phyloP scores from a whole-genome alignment of 2,113 vertebrate species.

The Oryctolagus cuniculus region DNA sequence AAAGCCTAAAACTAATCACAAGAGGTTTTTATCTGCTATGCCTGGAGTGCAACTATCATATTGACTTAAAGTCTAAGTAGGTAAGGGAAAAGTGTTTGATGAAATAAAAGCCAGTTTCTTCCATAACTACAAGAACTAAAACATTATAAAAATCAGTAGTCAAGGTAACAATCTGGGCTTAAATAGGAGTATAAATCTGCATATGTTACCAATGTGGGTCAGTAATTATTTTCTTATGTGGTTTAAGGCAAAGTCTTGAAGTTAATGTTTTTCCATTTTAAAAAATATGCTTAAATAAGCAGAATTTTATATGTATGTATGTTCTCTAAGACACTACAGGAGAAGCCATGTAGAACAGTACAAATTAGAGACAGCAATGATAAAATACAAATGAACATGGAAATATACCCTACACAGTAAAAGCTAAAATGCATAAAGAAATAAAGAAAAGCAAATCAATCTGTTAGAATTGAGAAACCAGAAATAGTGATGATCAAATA shows the following conservation, averaged over 20 bases:
- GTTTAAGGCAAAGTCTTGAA: background rate
- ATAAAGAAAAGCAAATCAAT: background rate
- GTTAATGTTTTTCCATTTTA: background rate
- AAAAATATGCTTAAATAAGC: background rate
- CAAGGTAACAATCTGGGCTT: background rate
- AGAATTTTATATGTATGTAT: background rate
- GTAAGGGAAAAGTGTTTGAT: background rate
- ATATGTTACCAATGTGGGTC: background rate
- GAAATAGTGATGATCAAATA: background rate
- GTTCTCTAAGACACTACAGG: background rate
- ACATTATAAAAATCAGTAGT: background rate
- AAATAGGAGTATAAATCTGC: background rate
- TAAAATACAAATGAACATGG: background rate
- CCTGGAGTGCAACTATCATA: background rate
- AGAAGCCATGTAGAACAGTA: background rate
- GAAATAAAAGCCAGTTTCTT: background rate
- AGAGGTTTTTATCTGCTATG: rapidly evolving
- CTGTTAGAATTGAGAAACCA: background rate
- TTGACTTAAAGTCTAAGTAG: background rate
- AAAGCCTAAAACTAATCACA: background rate
- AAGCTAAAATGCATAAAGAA: background rate
- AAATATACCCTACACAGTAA: background rate
- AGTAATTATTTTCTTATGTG: background rate
- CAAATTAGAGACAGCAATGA: background rate
- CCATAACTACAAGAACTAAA: background rate